Base-by-base conservation (phyloP, 1,140 invertebrate genomes). In the Planococcus citri region DNA sequence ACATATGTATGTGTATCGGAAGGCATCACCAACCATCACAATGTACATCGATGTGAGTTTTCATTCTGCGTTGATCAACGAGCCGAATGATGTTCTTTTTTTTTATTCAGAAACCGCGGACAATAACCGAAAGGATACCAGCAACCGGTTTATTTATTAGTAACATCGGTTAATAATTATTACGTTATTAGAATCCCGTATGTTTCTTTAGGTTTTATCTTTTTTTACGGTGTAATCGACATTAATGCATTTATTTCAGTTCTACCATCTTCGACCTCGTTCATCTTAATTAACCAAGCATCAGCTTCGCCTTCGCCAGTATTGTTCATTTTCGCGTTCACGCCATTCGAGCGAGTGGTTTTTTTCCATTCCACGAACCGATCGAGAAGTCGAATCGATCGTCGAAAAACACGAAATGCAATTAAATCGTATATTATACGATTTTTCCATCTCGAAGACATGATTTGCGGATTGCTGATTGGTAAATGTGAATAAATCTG, bases 121-220 rank as follows among this genome's bases (percentile, higher is more conserved):
- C 60, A 64, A 64, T 64, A 64, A 64, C 60, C 22, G 25, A 64
- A 64, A 64, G 60, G 25, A 64, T 64, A 64, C 57, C 8, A 20
- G 57, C 22, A 64, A 64, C 60, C 60, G 60, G 60, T 64, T 64
- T 64, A 64, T 64, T 64, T 64, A 64, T 64, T 64, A 27, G 60
- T 25, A 25, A 64, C 60, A 64, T 64, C 25, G 25, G 60, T 17
- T 64, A 64, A 64, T 64, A 64, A 64, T 64, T 64, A 64, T 64
- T 64, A 64, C 60, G 60, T 64, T 64, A 64, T 64, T 64, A 64
- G 60, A 64, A 64, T 64, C 21, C 60, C 60, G 60, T 64, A 64
- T 64, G 60, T 64, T 64, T 64, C 60, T 64, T 64, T 22, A 64
- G 25, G 60, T 64, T 64, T 64, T 64, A 24, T 64, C 25, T 64